These are phyloP conservation scores for Porphyrio hochstetteri DNA, from an alignment of 2,113 vertebrate species.

Conservation along the genomic window DNA sequence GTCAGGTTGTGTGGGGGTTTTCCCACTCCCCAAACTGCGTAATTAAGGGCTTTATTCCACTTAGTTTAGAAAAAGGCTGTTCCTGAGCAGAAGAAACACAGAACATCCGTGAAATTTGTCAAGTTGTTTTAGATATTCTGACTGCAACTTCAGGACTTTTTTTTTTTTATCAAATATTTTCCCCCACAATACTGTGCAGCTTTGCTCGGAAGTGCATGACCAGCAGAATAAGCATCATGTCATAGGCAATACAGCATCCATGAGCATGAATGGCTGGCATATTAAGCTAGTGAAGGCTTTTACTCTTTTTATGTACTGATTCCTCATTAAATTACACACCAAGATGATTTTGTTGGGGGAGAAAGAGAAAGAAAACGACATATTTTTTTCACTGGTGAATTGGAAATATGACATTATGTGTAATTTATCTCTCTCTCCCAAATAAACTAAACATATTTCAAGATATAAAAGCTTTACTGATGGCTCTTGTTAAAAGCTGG, in stretches of 20 bases:
- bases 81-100: background rate
- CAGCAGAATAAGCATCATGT: background rate
- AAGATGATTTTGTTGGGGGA: background rate
- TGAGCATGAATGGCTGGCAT: background rate
- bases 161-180: background rate
- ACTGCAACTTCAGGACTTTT: background rate
- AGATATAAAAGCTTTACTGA: background rate
- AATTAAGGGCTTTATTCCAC: background rate
- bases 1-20: background rate
- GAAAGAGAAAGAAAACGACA: background rate
- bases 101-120: background rate
- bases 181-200: background rate
- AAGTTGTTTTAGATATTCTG: background rate
- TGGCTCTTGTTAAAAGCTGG: conserved; percentile 11
- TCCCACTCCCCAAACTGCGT: background rate
- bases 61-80: background rate
- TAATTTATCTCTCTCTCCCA: conserved; percentile 13
- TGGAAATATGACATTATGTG: background rate
- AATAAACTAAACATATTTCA: background rate
- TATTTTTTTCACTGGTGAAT: background rate
- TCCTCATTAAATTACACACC: background rate
- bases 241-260: background rate
- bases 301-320: background rate
- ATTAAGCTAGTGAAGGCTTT: background rate
- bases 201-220: background rate